These are phyloP conservation scores for Lithophane leautieri DNA, from an alignment of 2,888 invertebrate species.

Conservation along the genomic window DNA sequence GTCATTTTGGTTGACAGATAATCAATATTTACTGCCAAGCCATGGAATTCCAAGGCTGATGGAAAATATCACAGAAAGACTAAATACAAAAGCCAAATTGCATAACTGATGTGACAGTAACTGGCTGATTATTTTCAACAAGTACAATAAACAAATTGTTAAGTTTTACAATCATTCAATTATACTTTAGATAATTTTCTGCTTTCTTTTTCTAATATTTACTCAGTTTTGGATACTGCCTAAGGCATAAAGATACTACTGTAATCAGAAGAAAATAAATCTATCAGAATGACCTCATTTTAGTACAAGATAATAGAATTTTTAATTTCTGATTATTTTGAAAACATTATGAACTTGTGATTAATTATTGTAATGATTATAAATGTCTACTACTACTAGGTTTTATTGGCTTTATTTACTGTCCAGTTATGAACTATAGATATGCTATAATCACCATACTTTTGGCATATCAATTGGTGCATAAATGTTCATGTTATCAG, in stretches of 20 bases:
- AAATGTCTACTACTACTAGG: background rate
- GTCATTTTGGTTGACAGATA: conserved; percentile 13
- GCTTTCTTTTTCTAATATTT: conserved; percentile 5
- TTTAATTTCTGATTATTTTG: background rate
- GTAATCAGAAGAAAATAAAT: background rate
- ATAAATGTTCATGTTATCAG: background rate
- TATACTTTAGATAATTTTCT: background rate
- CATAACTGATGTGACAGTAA: background rate
- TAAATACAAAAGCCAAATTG: background rate
- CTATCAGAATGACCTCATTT: conserved; percentile 4
- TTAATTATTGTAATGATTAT: background rate
- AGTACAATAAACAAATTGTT: no score
- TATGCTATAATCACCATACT: background rate
- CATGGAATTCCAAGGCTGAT: background rate
- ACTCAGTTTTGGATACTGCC: background rate
- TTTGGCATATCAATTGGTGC: background rate
- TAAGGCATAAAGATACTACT: background rate
- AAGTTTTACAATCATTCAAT: background rate
- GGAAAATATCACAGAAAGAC: background rate
- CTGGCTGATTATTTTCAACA: background rate
- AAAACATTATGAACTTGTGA: conserved; percentile 8
- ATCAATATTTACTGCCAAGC: conserved; percentile 12
- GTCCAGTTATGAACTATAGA: background rate
- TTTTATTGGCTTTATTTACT: background rate
- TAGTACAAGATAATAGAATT: conserved; percentile 13